Percentiles rank a stretch among this genome's conserved stretches.
Evolutionary conservation across 2,113 vertebrate genomes (phyloP).

Genomic region (Eonycteris spelaea): DNA sequence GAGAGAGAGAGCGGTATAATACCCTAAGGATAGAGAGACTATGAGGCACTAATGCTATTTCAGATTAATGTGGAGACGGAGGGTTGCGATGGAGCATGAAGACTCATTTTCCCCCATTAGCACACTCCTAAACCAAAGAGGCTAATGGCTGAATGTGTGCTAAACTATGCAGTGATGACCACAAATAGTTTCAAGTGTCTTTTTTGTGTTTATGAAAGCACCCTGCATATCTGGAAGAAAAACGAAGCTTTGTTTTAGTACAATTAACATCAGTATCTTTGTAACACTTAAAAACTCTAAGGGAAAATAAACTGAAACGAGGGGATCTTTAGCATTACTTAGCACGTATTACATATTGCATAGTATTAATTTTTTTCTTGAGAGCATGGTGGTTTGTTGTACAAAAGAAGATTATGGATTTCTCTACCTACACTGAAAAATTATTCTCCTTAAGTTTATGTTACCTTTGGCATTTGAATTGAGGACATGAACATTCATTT

Average conservation of each 20-base stretch:
- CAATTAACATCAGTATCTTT: conserved; percentile 56
- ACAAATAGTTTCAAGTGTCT: conserved; percentile 41
- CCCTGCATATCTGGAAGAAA: conserved; percentile 42
- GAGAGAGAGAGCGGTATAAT: not conserved
- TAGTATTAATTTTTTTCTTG: not conserved
- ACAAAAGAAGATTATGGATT: conserved; percentile 13
- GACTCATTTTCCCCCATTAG: not conserved
- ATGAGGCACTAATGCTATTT: not conserved
- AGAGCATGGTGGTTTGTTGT: not conserved
- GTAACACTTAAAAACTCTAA: conserved; percentile 15
- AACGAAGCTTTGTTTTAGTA: conserved; percentile 22
- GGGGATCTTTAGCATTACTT: not conserved
- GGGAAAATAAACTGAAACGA: conserved; percentile 45
- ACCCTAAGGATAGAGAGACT: not conserved
- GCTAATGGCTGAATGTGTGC: not conserved
- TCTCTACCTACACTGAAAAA: not conserved
- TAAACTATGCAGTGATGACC: not conserved
- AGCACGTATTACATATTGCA: conserved; percentile 21
- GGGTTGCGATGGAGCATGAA: not conserved
- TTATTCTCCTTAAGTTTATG: not conserved
- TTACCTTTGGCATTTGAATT: not conserved
- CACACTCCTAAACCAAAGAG: not conserved
- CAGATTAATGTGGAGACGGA: not conserved
- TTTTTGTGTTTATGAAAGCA: conserved; percentile 40
- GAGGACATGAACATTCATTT: not conserved